Conservation (phyloP, 2,888 invertebrate species). For the Strigamia transsilvanica region DNA sequence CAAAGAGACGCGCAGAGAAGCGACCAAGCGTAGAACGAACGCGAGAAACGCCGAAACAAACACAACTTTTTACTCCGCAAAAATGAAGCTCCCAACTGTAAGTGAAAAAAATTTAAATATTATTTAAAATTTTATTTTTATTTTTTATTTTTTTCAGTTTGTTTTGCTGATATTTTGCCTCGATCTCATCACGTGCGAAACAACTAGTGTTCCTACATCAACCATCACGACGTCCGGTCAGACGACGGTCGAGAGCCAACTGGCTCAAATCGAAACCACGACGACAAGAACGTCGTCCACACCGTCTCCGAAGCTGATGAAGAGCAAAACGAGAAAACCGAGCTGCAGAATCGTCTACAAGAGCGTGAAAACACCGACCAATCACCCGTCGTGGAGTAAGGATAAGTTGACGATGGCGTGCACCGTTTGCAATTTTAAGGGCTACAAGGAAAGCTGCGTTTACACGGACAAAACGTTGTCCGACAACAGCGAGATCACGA, state of each 20-base stretch:
- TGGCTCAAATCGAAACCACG: neutral
- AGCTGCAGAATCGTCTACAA: conserved; percentile 4
- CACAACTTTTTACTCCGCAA: neutral
- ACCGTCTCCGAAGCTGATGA: neutral
- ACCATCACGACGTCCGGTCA: neutral
- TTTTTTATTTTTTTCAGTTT: neutral
- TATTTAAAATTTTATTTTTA: neutral
- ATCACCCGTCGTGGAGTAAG: neutral
- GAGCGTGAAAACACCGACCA: neutral
- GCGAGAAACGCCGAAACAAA: conserved; percentile 11
- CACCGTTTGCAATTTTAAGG: conserved; percentile 31
- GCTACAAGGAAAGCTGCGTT: conserved; percentile 42
- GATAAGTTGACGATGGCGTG: conserved; percentile 34
- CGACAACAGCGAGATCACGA: neutral
- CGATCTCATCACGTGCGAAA: conserved; percentile 13
- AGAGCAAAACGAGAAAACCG: neutral
- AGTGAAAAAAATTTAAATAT: neutral
- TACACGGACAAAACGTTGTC: neutral
- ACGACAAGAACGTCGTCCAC: neutral
- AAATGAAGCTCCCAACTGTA: conserved; percentile 12
- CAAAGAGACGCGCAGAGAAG: conserved; percentile 7
- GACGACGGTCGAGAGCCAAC: conserved; percentile 10
- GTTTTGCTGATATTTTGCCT: neutral
- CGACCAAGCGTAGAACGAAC: conserved; percentile 36
- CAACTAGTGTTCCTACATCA: neutral